Evolutionary conservation across 2,888 invertebrate genomes (phyloP).

Genomic region (Pachycephus smyrnensis): DNA sequence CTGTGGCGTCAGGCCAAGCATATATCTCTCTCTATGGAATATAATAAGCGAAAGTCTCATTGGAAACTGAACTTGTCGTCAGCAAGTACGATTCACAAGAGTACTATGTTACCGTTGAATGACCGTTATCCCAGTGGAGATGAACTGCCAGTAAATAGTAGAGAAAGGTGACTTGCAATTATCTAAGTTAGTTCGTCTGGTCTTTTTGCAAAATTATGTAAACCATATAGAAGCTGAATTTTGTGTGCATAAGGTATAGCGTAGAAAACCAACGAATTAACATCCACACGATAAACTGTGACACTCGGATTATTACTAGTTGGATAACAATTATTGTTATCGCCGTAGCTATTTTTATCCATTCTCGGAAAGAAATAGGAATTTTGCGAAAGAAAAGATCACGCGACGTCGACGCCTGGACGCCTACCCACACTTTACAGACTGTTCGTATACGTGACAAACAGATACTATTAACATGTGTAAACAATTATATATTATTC

Average conservation of each 20-base stretch:
- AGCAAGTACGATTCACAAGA: not conserved
- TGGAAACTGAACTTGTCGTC: too few species aligned
- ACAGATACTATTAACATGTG: not conserved
- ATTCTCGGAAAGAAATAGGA: not conserved
- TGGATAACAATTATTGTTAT: not conserved
- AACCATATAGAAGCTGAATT: not conserved
- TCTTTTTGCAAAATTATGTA: not conserved
- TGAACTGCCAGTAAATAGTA: not conserved
- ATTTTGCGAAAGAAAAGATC: too few species aligned
- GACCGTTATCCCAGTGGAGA: not conserved
- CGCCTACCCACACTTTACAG: too few species aligned
- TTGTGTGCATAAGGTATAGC: not conserved
- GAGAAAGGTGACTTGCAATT: not conserved
- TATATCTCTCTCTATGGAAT: not conserved
- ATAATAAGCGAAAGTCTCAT: not conserved
- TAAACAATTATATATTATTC: not conserved
- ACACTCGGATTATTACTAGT: not conserved
- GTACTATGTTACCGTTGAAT: not conserved
- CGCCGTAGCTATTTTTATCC: not conserved
- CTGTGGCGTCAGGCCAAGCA: not conserved
- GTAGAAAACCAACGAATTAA: not conserved
- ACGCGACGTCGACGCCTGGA: too few species aligned
- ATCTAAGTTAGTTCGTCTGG: not conserved
- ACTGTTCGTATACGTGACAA: not conserved
- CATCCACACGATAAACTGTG: not conserved